Percentiles rank a stretch among this genome's conserved stretches.
Conservation (phyloP, 2,797 vertebrate species). For the Lophotriccus pileatus region DNA sequence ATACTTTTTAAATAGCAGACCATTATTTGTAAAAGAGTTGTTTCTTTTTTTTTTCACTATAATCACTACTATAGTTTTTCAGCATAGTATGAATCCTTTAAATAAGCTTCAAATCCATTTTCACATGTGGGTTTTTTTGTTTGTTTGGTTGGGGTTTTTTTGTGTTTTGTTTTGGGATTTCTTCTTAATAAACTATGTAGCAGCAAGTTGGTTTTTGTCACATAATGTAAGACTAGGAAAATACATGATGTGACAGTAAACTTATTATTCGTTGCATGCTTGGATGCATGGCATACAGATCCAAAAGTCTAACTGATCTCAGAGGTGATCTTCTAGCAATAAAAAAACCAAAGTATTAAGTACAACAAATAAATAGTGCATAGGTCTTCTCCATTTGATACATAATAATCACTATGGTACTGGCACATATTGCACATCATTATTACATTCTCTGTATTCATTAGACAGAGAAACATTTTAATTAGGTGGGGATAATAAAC, state of each 20-base stretch:
- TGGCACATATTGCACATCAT: neutral
- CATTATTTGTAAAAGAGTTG: neutral
- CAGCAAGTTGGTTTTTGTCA: neutral
- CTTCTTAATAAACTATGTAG: neutral
- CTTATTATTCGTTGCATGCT: neutral
- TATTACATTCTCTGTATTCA: neutral
- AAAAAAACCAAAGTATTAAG: neutral
- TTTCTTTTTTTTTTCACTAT: neutral
- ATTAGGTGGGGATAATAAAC: neutral
- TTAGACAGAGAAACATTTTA: neutral
- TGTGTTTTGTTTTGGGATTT: rapidly evolving
- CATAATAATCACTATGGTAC: neutral
- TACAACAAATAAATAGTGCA: neutral
- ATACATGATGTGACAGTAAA: neutral
- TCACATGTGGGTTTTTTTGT: neutral
- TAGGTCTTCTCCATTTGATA: neutral
- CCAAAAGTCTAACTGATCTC: neutral
- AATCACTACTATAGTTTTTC: neutral
- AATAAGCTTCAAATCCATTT: neutral
- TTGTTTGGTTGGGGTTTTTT: rapidly evolving
- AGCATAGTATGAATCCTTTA: neutral
- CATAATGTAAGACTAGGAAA: neutral
- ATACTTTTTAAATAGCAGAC: neutral
- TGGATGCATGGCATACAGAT: neutral
- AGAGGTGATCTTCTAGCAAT: neutral